Percentiles rank a stretch among this genome's conserved stretches.
These are phyloP conservation scores for Platygyra sinensis DNA, from an alignment of 64 coral and sea anemone species.

Conservation along the genomic window DNA sequence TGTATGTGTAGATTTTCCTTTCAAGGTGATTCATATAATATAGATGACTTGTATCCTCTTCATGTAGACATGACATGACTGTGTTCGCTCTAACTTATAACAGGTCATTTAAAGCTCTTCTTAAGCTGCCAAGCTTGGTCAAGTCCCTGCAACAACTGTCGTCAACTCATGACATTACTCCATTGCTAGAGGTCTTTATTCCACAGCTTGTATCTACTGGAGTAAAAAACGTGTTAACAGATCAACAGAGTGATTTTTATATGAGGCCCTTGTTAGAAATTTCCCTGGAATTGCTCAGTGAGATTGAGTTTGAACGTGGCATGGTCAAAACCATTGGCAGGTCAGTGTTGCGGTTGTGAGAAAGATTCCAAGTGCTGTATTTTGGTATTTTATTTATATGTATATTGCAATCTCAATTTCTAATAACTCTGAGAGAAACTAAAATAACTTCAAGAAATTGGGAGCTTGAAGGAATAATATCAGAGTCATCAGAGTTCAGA, in stretches of 20 bases:
- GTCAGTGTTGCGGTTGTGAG: not conserved
- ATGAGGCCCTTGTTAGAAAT: not conserved
- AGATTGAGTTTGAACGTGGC: slow-evolving; percentile 11
- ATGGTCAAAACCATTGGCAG: not conserved
- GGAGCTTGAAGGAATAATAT: too few relatives aligned
- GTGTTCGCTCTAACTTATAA: not conserved
- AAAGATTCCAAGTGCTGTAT: too few relatives aligned
- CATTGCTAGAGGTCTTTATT: slow-evolving; percentile 56
- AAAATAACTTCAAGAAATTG: too few relatives aligned
- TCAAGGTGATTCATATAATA: too few relatives aligned
- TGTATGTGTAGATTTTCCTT: too few relatives aligned
- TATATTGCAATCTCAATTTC: too few relatives aligned
- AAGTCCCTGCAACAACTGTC: slow-evolving; percentile 37
- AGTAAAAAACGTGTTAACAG: not conserved
- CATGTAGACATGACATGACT: too few relatives aligned
- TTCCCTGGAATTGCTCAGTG: not conserved
- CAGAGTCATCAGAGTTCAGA: too few relatives aligned
- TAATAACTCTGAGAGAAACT: too few relatives aligned
- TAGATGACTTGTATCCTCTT: too few relatives aligned
- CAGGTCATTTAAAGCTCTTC: slow-evolving; percentile 55
- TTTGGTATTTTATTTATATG: too few relatives aligned
- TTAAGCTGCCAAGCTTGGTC: slow-evolving; percentile 3
- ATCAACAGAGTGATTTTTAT: not conserved
- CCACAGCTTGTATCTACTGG: slow-evolving; percentile 41
- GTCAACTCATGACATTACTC: slow-evolving; percentile 30